Evolutionary conservation across 1,140 invertebrate species (phyloP).

Genomic region (Drosophila miranda): DNA sequence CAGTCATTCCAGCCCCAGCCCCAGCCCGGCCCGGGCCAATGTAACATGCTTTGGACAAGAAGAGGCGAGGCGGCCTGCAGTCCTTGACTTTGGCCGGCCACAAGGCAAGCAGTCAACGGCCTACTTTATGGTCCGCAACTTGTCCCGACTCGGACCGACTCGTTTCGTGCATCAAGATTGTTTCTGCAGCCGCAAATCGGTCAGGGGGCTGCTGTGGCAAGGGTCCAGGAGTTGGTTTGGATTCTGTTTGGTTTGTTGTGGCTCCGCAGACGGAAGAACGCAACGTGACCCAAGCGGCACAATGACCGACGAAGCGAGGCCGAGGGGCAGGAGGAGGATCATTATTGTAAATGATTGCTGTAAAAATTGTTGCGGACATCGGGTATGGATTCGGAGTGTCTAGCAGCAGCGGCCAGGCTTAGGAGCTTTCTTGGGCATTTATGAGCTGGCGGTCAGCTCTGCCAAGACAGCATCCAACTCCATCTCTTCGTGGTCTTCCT

Average conservation of each 20-base stretch:
- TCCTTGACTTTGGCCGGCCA: slow-evolving; percentile 74
- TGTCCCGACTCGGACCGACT: slow-evolving; percentile 40
- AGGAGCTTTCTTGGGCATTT: slow-evolving; percentile 42
- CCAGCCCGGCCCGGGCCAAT: slow-evolving; percentile 26
- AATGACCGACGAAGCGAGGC: slow-evolving; percentile 52
- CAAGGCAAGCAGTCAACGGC: slow-evolving; percentile 65
- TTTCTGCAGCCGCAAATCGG: slow-evolving; percentile 62
- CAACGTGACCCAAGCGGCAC: slow-evolving; percentile 72
- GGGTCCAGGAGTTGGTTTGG: slow-evolving; percentile 1
- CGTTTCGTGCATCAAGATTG: slow-evolving; percentile 75
- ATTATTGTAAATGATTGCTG: slow-evolving; percentile 80
- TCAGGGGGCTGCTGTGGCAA: slow-evolving; percentile 43
- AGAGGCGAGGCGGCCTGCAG: slow-evolving; percentile 24
- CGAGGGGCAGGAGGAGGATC: slow-evolving; percentile 48
- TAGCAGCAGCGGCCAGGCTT: slow-evolving; percentile 28
- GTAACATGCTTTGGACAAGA: slow-evolving; percentile 73
- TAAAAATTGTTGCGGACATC: slow-evolving; percentile 67
- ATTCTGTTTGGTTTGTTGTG: slow-evolving; percentile 2
- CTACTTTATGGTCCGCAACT: slow-evolving; percentile 68
- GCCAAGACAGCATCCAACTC: slow-evolving; percentile 9
- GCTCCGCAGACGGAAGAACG: slow-evolving; percentile 29
- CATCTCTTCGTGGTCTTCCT: slow-evolving; percentile 42
- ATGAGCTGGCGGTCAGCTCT: slow-evolving; percentile 18
- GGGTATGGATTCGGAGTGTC: slow-evolving; percentile 15
- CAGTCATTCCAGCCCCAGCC: slow-evolving; percentile 50